phyloP scores from a whole-genome alignment of 2,888 invertebrate species.

The Volucella zonaria region DNA sequence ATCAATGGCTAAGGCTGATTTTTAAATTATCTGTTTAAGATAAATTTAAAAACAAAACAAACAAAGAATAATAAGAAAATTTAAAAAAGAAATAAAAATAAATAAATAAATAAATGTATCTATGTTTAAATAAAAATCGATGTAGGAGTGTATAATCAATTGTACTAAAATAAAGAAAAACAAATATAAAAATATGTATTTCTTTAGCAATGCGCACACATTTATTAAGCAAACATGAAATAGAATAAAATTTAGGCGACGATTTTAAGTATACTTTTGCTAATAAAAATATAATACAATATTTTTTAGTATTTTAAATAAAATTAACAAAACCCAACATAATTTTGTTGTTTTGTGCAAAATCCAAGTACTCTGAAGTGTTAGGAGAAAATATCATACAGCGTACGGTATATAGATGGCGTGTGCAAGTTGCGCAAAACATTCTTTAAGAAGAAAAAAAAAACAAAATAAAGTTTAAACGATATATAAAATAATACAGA shows the following conservation, averaged over 20 bases:
- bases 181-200: slow-evolving; percentile 23
- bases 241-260: slow-evolving; percentile 45
- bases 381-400: not conserved
- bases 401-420: not conserved
- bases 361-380: slow-evolving; percentile 39
- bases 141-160: slow-evolving; percentile 34
- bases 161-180: slow-evolving; percentile 20
- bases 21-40: slow-evolving; percentile 61
- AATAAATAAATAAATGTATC: slow-evolving; percentile 47
- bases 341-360: slow-evolving; percentile 68
- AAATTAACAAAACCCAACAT: slow-evolving; percentile 25
- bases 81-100: not conserved
- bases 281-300: slow-evolving; percentile 44
- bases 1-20: slow-evolving; percentile 74
- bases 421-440: slow-evolving; percentile 66
- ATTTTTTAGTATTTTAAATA: slow-evolving; percentile 57
- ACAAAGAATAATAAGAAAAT: not conserved
- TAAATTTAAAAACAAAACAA: slow-evolving; percentile 38
- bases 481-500: slow-evolving; percentile 23
- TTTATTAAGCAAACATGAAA: slow-evolving; percentile 18
- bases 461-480: not conserved
- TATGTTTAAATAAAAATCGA: slow-evolving; percentile 33
- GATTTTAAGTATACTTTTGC: slow-evolving; percentile 67
- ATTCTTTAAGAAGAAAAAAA: slow-evolving; percentile 22
- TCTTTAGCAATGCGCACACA: slow-evolving; percentile 63